Percentiles rank a stretch among this genome's conserved stretches.
These are phyloP conservation scores for Oxygymnocypris stewartii DNA, from an alignment of 2,113 vertebrate genomes.

Conservation along the genomic window DNA sequence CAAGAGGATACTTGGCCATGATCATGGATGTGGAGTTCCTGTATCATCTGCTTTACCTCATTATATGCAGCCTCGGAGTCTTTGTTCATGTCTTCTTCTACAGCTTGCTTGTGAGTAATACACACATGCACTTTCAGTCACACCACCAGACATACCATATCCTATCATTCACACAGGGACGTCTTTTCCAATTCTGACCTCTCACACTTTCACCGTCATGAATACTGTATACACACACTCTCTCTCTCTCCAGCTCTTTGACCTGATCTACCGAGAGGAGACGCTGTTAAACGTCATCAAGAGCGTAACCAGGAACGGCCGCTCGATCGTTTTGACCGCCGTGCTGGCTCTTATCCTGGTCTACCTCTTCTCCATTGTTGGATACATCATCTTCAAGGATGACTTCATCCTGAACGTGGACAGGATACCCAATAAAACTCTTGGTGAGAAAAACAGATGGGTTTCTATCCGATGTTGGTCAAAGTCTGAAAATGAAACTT, in stretches of 20 bases:
- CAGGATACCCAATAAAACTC: constrained; percentile 90
- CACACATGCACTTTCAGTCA: not conserved
- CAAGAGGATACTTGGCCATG: constrained; percentile 93
- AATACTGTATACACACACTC: not conserved
- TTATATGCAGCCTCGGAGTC: constrained; percentile 93
- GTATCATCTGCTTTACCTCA: constrained; percentile 93
- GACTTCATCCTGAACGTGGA: constrained; percentile 98
- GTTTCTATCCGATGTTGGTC: not conserved
- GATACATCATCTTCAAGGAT: constrained; percentile 98
- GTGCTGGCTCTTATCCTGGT: constrained; percentile 97
- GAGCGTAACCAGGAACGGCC: constrained; percentile 96
- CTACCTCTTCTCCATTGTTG: constrained; percentile 99
- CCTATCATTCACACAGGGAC: not conserved
- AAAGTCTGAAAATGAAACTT: not conserved
- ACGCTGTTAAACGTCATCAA: constrained; percentile 98
- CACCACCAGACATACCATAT: not conserved
- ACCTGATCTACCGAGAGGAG: constrained; percentile 96
- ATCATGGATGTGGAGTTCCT: constrained; percentile 97
- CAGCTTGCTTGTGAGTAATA: constrained; percentile 86
- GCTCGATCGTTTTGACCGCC: constrained; percentile 95
- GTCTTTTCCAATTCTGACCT: not conserved
- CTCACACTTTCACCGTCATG: not conserved
- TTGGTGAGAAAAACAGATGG: constrained; percentile 63
- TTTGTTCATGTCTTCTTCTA: constrained; percentile 99
- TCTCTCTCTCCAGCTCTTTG: constrained; percentile 85